Conservation (phyloP, 2,797 vertebrate genomes). For the Mastacembelus armatus region DNA sequence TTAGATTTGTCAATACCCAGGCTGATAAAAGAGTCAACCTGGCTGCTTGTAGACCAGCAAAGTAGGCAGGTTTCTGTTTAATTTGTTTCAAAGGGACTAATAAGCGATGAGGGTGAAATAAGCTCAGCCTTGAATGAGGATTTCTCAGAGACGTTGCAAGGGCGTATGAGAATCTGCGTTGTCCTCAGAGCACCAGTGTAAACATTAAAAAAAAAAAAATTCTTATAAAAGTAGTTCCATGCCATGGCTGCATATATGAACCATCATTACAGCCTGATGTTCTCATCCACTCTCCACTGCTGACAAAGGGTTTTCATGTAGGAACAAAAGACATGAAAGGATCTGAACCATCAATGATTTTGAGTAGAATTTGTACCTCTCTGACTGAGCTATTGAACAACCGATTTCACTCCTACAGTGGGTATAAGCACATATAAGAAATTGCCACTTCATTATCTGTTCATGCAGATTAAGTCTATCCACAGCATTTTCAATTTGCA, state of each 20-base stretch:
- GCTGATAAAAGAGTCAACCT: slow-evolving; percentile 13
- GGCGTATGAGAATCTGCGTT: background rate
- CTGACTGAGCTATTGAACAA: background rate
- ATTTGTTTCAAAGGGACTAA: slow-evolving; percentile 69
- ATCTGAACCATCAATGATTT: slow-evolving; percentile 31
- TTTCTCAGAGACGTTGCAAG: background rate
- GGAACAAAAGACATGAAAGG: slow-evolving; percentile 50
- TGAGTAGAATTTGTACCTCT: too few relatives aligned
- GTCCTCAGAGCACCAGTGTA: slow-evolving; percentile 30
- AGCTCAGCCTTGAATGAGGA: background rate
- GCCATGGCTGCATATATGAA: slow-evolving; percentile 48
- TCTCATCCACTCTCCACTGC: slow-evolving; percentile 28
- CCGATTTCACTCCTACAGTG: background rate
- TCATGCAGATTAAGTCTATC: slow-evolving; percentile 8
- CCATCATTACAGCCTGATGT: slow-evolving; percentile 57
- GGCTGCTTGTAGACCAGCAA: slow-evolving; percentile 19
- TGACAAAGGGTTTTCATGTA: slow-evolving; percentile 53
- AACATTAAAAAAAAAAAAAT: background rate
- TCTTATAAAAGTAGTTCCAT: slow-evolving; percentile 30
- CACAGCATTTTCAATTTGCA: too few relatives aligned
- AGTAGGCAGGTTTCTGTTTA: slow-evolving; percentile 36
- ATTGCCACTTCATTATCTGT: slow-evolving; percentile 3
- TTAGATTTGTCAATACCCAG: background rate
- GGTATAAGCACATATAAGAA: background rate
- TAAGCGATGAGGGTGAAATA: slow-evolving; percentile 42